Conservation (phyloP, 2,113 vertebrate species). For the Carassius carassius region DNA sequence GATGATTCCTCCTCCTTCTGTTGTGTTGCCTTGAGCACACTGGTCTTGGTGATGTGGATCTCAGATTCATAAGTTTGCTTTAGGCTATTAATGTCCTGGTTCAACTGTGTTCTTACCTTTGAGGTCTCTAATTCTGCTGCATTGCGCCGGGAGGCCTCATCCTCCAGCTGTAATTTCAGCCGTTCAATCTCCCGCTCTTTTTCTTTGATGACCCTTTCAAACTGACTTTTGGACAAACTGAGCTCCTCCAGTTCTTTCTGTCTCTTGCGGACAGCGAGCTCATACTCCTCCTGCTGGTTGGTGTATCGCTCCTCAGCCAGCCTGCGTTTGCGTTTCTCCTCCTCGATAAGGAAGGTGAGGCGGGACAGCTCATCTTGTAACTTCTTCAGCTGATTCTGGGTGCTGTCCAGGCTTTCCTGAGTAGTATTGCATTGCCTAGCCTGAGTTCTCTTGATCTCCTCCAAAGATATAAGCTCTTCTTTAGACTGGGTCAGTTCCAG, state of each 20-base stretch:
- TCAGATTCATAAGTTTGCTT: constrained; percentile 91
- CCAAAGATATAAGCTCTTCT: constrained; percentile 81
- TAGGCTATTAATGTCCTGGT: constrained; percentile 89
- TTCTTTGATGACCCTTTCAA: constrained; percentile 93
- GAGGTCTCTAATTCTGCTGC: constrained; percentile 89
- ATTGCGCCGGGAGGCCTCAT: constrained; percentile 84
- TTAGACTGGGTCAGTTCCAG: constrained; percentile 84
- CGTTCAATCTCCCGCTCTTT: constrained; percentile 95
- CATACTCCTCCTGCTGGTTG: constrained; percentile 90
- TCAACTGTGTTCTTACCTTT: constrained; percentile 95
- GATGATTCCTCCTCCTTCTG: constrained; percentile 85
- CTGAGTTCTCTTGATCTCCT: constrained; percentile 84
- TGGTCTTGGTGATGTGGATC: constrained; percentile 94
- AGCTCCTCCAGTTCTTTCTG: constrained; percentile 90
- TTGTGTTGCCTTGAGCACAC: constrained; percentile 83
- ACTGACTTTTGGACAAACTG: constrained; percentile 87
- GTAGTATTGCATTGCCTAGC: constrained; percentile 78
- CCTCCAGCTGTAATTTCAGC: constrained; percentile 86
- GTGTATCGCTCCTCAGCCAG: constrained; percentile 90
- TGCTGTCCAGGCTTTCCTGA: constrained; percentile 86
- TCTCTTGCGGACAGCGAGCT: constrained; percentile 84
- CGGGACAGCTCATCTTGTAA: constrained; percentile 88
- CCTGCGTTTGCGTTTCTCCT: constrained; percentile 90
- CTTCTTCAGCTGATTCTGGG: constrained; percentile 84
- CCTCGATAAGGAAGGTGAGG: constrained; percentile 87